Percentiles rank a stretch among this genome's conserved stretches.
Evolutionary conservation across 2,113 vertebrate species (phyloP).

Genomic region (Macroglossus sobrinus): DNA sequence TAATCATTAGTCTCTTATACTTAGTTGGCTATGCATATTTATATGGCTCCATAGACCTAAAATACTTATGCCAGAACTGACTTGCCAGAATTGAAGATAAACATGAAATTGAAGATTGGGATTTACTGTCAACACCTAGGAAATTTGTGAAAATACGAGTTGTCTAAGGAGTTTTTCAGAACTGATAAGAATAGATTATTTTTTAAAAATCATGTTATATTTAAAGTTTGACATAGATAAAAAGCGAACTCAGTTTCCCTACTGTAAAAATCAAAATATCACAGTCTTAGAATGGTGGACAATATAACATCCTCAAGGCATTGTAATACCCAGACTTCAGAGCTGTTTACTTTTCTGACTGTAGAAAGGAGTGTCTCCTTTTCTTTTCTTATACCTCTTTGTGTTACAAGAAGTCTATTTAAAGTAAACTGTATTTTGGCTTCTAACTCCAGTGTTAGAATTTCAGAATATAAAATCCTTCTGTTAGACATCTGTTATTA

Average conservation of each 20-base stretch:
- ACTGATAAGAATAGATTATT: not conserved
- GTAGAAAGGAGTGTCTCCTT: not conserved
- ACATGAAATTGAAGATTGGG: not conserved
- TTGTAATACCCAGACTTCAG: not conserved
- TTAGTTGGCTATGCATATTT: slow-evolving; percentile 1
- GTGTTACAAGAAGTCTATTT: slow-evolving; percentile 38
- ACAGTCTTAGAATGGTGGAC: not conserved
- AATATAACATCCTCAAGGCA: not conserved
- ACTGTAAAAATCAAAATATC: slow-evolving; percentile 11
- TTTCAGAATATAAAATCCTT: slow-evolving; percentile 51
- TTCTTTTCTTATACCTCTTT: slow-evolving; percentile 8
- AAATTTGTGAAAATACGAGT: not conserved
- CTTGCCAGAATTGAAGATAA: not conserved
- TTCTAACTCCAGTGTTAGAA: slow-evolving; percentile 55
- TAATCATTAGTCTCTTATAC: not conserved
- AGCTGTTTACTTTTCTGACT: slow-evolving; percentile 56
- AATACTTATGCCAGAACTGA: not conserved
- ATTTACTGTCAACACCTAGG: not conserved
- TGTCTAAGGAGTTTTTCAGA: not conserved
- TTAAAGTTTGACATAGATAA: not conserved
- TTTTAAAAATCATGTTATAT: not conserved
- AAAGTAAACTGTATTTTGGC: slow-evolving; percentile 61
- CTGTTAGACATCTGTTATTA: slow-evolving; percentile 59
- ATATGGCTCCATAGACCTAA: not conserved
- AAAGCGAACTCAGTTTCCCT: not conserved